A percentile compares a stretch with the other conserved stretches of the same genome.
Conservation (phyloP, 2,888 invertebrate species). For the Phyllotreta cruciferae region DNA sequence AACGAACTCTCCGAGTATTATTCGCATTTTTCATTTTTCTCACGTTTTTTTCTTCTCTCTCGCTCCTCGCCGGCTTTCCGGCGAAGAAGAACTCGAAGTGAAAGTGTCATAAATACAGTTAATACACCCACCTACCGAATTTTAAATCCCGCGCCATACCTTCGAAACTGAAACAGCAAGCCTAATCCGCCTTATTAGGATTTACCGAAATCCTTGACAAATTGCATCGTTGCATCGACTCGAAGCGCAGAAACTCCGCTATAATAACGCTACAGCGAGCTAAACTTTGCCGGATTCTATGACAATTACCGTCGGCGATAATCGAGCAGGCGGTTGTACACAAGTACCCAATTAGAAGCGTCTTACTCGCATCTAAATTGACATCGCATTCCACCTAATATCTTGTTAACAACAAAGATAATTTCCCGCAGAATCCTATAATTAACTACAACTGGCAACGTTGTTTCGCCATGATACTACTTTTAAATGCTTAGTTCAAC, state of each 20-base stretch:
- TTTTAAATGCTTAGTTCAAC: too few species aligned
- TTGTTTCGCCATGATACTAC: not conserved
- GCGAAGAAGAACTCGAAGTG: too few species aligned
- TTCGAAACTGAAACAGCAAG: too few species aligned
- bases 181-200: not conserved
- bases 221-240: slow-evolving; percentile 12
- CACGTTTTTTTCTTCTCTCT: slow-evolving; percentile 3
- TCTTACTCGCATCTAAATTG: slow-evolving; percentile 24
- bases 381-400: slow-evolving; percentile 25
- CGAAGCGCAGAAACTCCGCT: too few species aligned
- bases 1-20: slow-evolving; percentile 14
- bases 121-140: too few species aligned
- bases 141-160: too few species aligned
- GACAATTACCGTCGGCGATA: slow-evolving; percentile 15
- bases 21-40: slow-evolving; percentile 26
- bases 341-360: slow-evolving; percentile 25
- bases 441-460: not conserved
- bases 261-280: slow-evolving; percentile 1
- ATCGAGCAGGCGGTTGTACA: slow-evolving; percentile 17
- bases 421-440: not conserved
- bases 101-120: too few species aligned
- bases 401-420: slow-evolving; percentile 18
- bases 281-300: slow-evolving; percentile 5
- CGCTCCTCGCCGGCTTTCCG: too few species aligned
- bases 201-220: slow-evolving; percentile 4